Evolutionary conservation across 2,888 invertebrate species (phyloP).

Genomic region (Eilema sororculum): DNA sequence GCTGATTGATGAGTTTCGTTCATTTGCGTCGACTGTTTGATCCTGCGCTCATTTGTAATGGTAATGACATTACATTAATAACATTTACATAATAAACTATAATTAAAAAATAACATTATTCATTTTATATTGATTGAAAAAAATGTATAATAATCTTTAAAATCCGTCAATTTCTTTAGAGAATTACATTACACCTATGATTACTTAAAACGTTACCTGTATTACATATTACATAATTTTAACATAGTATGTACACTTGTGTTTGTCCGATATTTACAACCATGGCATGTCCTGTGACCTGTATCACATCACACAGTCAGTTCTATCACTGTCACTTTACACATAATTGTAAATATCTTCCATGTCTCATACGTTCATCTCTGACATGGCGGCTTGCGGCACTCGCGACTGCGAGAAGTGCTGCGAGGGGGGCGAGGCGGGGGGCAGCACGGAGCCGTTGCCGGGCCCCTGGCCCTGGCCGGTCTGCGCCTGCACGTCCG

Average conservation of each 20-base stretch:
- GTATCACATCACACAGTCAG: constrained; percentile 63
- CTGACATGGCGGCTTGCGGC: constrained; percentile 94
- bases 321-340: constrained; percentile 72
- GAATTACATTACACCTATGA: constrained; percentile 53
- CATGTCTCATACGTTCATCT: constrained; percentile 95
- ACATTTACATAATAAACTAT: constrained; percentile 48
- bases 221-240: constrained; percentile 60
- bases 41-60: constrained; percentile 37
- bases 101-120: constrained; percentile 28
- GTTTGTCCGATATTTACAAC: constrained; percentile 81
- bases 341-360: constrained; percentile 87
- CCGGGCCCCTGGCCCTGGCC: constrained; percentile 78
- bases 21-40: constrained; percentile 21
- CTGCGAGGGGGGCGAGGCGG: constrained; percentile 78
- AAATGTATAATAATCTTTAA: constrained; percentile 32
- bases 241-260: constrained; percentile 62
- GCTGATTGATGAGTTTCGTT: constrained; percentile 11
- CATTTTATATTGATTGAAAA: constrained; percentile 31
- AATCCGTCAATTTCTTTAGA: constrained; percentile 46
- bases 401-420: constrained; percentile 87
- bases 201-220: constrained; percentile 67
- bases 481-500: constrained; percentile 84
- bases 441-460: constrained; percentile 72
- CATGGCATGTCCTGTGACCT: constrained; percentile 74
- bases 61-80: constrained; percentile 35